Percentiles rank a stretch among this genome's conserved stretches.
These are phyloP conservation scores for Acropora tenuis DNA, from an alignment of 64 coral and sea anemone species.

Conservation along the genomic window DNA sequence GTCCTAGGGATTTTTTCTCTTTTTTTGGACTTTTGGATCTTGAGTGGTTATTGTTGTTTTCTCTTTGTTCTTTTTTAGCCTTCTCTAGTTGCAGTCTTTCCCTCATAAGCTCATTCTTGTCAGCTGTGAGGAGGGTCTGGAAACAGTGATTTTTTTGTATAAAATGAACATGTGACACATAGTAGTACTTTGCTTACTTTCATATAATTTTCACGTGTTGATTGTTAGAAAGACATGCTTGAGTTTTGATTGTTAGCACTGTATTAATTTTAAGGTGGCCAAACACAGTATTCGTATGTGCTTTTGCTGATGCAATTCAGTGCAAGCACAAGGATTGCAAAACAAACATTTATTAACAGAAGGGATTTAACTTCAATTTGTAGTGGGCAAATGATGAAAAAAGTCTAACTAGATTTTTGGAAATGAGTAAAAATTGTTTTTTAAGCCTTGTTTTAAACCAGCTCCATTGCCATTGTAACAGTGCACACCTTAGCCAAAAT, in stretches of 20 bases:
- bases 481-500: no score
- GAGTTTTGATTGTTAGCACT: slow-evolving; percentile 35
- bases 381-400: no score
- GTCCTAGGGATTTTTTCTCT: slow-evolving; percentile 21
- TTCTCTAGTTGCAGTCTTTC: slow-evolving; percentile 47
- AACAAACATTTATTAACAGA: not conserved
- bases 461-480: no score
- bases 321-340: slow-evolving; percentile 3
- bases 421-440: no score
- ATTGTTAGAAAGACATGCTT: slow-evolving; percentile 34
- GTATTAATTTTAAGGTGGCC: not conserved
- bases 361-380: no score
- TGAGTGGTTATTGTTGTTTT: slow-evolving; percentile 27
- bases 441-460: no score
- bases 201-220: slow-evolving; percentile 35
- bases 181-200: slow-evolving; percentile 27
- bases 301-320: slow-evolving; percentile 22
- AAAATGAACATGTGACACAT: slow-evolving; percentile 5
- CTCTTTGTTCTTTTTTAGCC: slow-evolving; percentile 37
- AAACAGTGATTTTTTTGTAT: slow-evolving; percentile 14
- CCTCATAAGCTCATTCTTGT: slow-evolving; percentile 34
- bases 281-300: not conserved
- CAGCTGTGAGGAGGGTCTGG: not conserved
- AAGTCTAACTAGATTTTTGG: no score
- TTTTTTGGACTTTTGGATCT: slow-evolving; percentile 22